Evolutionary conservation across 2,113 vertebrate species (phyloP), one percentile per base, ranked within the genome.

Genomic region (Rhinichthys klamathensis): DNA sequence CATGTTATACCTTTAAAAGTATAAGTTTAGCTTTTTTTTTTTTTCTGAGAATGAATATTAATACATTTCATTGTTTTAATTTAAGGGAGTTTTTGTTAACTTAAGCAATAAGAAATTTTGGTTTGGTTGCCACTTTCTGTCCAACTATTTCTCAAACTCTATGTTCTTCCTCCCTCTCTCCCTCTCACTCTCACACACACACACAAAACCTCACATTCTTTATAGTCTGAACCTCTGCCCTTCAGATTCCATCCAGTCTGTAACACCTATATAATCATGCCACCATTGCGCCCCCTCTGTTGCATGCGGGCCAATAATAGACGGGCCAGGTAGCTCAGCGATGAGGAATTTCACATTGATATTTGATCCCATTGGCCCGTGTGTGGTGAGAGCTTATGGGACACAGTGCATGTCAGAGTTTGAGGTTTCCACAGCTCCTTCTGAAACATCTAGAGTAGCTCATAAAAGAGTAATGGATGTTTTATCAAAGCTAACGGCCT

Each of bases 341-440:
- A 89, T 94, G 93, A 92, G 93, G 93, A 94, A 94, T 94, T 93
- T 94, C 89, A 92, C 93, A 91, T 92, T 80, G 86, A 86, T 87
- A 88, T 75, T 82, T 85, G 83, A 89, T 54, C 89, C 88, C 85
- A 16, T 0, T 13, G 6, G 10, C 32, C 80, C 87, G 49, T 30
- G 81, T 70, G 81, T 88, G 89, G 90, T 91, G 90, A 90, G 88
- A 90, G 88, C 58, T 83, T 90, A 93, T 51, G 46, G 85, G 84
- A 89, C 78, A 58, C 90, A 90, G 91, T 75, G 74, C 83, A 88
- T 83, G 86, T 90, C 89, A 89, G 83, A 73, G 27, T 80, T 51
- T 60, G 87, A 63, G 41, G 32, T 70, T 70, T 49, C 2, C 46
- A 67, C 46, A 32, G 38, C 67, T 84, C 81, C 15, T 41, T 32